A percentile compares a stretch with the other conserved stretches of the same genome.
Evolutionary conservation across 2,797 vertebrate species (phyloP).

Genomic region (Typhlichthys subterraneus): DNA sequence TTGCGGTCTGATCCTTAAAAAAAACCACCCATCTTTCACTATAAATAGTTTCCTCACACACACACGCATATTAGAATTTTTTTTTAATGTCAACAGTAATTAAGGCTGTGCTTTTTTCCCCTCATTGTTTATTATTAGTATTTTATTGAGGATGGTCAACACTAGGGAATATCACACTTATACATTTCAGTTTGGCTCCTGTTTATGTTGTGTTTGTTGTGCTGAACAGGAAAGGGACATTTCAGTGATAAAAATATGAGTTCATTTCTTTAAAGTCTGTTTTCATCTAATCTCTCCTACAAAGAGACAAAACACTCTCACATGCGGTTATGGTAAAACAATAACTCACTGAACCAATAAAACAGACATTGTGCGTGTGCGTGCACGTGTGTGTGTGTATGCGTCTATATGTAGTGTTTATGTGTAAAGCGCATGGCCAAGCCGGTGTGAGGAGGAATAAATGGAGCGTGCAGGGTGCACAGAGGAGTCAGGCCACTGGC

Average conservation of each 20-base stretch:
- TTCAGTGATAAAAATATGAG: no score
- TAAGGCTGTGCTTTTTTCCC: conserved; percentile 41
- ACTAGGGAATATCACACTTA: background rate
- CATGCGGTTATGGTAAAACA: background rate
- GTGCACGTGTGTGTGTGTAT: background rate
- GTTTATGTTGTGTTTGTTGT: conserved; percentile 25
- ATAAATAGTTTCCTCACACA: conserved; percentile 73
- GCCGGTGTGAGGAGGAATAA: conserved; percentile 19
- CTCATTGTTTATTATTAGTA: conserved; percentile 39
- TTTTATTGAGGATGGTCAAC: conserved; percentile 29
- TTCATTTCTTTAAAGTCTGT: background rate
- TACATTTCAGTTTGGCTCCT: background rate
- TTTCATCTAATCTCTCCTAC: background rate
- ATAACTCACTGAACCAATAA: conserved; percentile 6
- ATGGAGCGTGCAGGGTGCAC: conserved; percentile 20
- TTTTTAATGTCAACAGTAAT: conserved; percentile 58
- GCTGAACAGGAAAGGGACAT: background rate
- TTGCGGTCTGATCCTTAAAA: conserved; percentile 73
- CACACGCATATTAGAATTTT: conserved; percentile 70
- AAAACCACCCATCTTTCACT: conserved; percentile 47
- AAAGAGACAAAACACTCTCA: background rate
- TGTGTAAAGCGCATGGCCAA: conserved; percentile 17
- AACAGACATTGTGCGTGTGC: background rate
- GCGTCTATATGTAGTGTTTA: background rate
- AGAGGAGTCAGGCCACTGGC: conserved; percentile 23